phyloP scores from a whole-genome alignment of 2,888 invertebrate genomes.

The Zhengitettix transpicula region DNA sequence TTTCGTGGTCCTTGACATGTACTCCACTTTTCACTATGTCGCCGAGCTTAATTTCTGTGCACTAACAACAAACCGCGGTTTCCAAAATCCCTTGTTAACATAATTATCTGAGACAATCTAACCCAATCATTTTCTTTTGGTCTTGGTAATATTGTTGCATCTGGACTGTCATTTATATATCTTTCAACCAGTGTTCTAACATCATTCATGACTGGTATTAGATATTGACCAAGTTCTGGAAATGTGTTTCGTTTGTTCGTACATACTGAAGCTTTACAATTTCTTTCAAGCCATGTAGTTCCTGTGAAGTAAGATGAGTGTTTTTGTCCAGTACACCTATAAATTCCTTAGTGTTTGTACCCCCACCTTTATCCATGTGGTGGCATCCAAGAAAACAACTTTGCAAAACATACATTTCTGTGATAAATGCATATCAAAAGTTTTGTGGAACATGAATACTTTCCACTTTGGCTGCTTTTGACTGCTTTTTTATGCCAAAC shows the following conservation, averaged over 20 bases:
- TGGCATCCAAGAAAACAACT: constrained; percentile 70
- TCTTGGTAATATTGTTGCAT: constrained; percentile 50
- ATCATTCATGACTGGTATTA: constrained; percentile 76
- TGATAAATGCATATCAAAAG: too few relatives aligned
- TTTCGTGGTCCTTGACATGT: constrained; percentile 32
- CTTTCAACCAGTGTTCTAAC: too few relatives aligned
- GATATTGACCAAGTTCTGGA: constrained; percentile 76
- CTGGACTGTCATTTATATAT: constrained; percentile 73
- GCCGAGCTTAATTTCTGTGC: not conserved
- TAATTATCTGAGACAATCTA: not conserved
- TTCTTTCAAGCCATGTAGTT: constrained; percentile 37
- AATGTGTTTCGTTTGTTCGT: constrained; percentile 82
- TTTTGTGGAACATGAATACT: too few relatives aligned
- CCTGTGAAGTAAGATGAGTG: constrained; percentile 59
- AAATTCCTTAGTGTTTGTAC: constrained; percentile 9
- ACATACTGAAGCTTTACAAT: constrained; percentile 81
- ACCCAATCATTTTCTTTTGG: constrained; percentile 22
- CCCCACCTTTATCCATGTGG: constrained; percentile 36
- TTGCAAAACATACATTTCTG: constrained; percentile 93
- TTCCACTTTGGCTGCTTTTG: constrained; percentile 89
- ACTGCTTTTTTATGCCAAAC: constrained; percentile 89
- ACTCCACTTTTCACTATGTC: not conserved
- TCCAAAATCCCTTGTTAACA: constrained; percentile 11
- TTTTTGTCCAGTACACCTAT: constrained; percentile 24
- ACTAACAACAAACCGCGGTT: constrained; percentile 5